phyloP scores from a whole-genome alignment of 2,888 invertebrate species.

The Baccha elongata region DNA sequence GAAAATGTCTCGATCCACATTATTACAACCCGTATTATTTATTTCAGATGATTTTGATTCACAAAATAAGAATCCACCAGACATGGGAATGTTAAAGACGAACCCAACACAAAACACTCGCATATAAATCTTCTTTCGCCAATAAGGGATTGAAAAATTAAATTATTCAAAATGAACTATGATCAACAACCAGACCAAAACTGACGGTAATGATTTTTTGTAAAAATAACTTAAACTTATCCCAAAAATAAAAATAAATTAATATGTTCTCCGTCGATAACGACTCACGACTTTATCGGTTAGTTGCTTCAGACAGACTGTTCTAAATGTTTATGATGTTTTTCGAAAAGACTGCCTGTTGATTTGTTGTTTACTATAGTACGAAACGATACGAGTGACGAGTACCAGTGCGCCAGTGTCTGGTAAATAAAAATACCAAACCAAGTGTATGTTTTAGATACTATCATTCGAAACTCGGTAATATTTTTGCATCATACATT shows the following conservation, averaged over 20 bases:
- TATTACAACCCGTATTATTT: background rate
- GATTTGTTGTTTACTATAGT: background rate
- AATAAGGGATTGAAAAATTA: no score
- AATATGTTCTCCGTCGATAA: background rate
- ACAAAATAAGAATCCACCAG: background rate
- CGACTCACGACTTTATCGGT: constrained; percentile 25
- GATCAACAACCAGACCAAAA: no score
- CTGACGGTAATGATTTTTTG: no score
- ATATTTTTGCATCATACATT: no score
- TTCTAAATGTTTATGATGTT: constrained; percentile 17
- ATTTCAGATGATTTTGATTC: background rate
- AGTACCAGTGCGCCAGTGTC: no score
- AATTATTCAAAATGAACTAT: no score
- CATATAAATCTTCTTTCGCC: no score
- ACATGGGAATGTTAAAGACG: background rate
- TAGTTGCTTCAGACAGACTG: constrained; percentile 54
- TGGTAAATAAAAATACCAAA: no score
- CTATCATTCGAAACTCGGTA: no score
- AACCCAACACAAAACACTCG: no score
- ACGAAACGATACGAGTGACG: no score
- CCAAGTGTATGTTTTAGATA: no score
- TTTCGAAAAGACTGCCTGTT: constrained; percentile 24
- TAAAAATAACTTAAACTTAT: background rate
- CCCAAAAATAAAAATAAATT: constrained; percentile 21
- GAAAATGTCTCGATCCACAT: background rate